Percentiles rank a stretch among this genome's conserved stretches.
Evolutionary conservation across 1,140 invertebrate genomes (phyloP).

Genomic region (Drosophila lacteicornis): DNA sequence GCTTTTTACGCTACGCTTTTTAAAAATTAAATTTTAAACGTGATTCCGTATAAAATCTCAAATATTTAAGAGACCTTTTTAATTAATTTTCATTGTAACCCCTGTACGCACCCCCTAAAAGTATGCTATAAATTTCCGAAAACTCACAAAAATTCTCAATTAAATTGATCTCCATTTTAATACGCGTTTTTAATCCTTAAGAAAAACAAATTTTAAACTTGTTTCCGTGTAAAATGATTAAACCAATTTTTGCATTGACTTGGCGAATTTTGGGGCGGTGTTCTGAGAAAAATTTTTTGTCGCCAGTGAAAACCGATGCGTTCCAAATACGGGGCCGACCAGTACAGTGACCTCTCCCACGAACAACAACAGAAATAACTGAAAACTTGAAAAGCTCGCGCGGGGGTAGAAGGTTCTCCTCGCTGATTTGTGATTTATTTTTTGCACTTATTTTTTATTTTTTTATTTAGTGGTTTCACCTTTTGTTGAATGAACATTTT

Average conservation of each 20-base stretch:
- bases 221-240: slow-evolving; percentile 22
- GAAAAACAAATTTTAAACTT: neutral
- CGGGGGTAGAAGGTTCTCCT: slow-evolving; percentile 25
- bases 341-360: slow-evolving; percentile 72
- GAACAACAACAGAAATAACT: slow-evolving; percentile 30
- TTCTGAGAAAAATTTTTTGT: slow-evolving; percentile 63
- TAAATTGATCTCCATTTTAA: too few species aligned
- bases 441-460: slow-evolving; percentile 25
- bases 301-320: slow-evolving; percentile 64
- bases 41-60: too few species aligned
- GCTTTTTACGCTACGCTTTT: too few species aligned
- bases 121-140: neutral
- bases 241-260: slow-evolving; percentile 51
- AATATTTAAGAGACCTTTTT: neutral
- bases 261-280: slow-evolving; percentile 49
- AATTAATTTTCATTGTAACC: too few species aligned
- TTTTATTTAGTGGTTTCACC: slow-evolving; percentile 10
- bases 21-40: too few species aligned
- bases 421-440: slow-evolving; percentile 55
- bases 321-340: slow-evolving; percentile 37
- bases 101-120: neutral
- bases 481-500: slow-evolving; percentile 55
- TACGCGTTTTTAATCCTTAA: too few species aligned
- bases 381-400: slow-evolving; percentile 11
- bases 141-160: neutral